A percentile compares a stretch with the other conserved stretches of the same genome.
phyloP scores from a whole-genome alignment of 2,113 vertebrate species.

The Butorides virescens region DNA sequence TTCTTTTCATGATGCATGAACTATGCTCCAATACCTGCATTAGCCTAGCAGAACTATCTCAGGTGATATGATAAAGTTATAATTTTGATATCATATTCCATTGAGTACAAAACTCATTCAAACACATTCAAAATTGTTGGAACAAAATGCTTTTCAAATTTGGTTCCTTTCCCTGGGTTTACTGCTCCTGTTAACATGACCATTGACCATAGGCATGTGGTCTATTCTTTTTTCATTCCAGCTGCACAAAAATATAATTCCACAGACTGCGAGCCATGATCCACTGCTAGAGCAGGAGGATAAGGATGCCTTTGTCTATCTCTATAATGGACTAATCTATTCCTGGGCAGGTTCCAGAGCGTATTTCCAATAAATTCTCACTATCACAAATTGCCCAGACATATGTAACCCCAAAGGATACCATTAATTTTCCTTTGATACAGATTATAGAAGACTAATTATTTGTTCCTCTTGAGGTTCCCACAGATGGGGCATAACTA shows the following conservation, averaged over 20 bases:
- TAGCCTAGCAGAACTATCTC: background rate
- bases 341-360: background rate
- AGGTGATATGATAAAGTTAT: background rate
- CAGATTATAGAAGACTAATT: slow-evolving; percentile 11
- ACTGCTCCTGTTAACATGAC: background rate
- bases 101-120: background rate
- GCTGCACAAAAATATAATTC: background rate
- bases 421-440: slow-evolving; percentile 24
- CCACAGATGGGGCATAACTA: background rate
- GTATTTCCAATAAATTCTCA: background rate
- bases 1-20: background rate
- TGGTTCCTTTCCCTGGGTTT: background rate
- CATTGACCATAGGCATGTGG: background rate
- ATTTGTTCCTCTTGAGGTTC: background rate
- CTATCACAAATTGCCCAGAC: background rate
- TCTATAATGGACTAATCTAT: slow-evolving; percentile 5
- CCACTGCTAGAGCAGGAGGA: background rate
- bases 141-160: background rate
- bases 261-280: rapidly evolving
- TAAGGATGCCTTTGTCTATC: background rate
- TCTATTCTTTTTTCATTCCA: background rate
- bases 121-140: background rate
- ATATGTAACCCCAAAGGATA: background rate
- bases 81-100: background rate
- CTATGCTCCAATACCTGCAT: background rate